Percentiles rank a stretch among this genome's conserved stretches.
Conservation (phyloP, 2,797 vertebrate species). For the Crenichthys baileyi region DNA sequence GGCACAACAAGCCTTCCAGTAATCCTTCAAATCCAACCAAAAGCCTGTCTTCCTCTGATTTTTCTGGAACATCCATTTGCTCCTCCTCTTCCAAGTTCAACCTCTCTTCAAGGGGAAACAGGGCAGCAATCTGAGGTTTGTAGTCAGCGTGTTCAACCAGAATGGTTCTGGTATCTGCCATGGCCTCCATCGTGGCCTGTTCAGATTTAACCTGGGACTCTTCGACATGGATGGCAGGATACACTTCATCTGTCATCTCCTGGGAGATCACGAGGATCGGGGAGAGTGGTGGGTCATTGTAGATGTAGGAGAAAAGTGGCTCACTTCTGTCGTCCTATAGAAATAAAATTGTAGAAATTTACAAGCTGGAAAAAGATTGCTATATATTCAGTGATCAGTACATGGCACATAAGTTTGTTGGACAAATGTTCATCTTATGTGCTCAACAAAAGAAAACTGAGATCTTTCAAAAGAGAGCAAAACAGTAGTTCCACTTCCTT, state of each 20-base stretch:
- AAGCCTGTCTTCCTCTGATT: constrained; percentile 28
- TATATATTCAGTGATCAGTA: background rate
- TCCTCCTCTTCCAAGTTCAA: constrained; percentile 47
- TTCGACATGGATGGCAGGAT: constrained; percentile 51
- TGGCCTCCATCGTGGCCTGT: background rate
- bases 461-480: background rate
- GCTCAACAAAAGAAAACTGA: constrained; percentile 8
- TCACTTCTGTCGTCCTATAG: constrained; percentile 63
- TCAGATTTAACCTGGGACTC: background rate
- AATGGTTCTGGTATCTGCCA: background rate
- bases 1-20: constrained; percentile 48
- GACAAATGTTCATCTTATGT: background rate
- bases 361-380: background rate
- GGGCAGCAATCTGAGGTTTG: constrained; percentile 78
- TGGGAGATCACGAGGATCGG: constrained; percentile 78
- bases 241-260: constrained; percentile 48
- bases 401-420: background rate
- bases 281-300: constrained; percentile 80
- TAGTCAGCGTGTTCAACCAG: constrained; percentile 68
- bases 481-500: background rate
- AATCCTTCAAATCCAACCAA: constrained; percentile 28
- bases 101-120: constrained; percentile 5
- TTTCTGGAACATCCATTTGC: constrained; percentile 8
- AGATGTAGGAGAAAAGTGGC: constrained; percentile 36
- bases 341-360: background rate